phyloP scores from a whole-genome alignment of 92 coral and sea anemone species.

The Pocillopora meandrina region DNA sequence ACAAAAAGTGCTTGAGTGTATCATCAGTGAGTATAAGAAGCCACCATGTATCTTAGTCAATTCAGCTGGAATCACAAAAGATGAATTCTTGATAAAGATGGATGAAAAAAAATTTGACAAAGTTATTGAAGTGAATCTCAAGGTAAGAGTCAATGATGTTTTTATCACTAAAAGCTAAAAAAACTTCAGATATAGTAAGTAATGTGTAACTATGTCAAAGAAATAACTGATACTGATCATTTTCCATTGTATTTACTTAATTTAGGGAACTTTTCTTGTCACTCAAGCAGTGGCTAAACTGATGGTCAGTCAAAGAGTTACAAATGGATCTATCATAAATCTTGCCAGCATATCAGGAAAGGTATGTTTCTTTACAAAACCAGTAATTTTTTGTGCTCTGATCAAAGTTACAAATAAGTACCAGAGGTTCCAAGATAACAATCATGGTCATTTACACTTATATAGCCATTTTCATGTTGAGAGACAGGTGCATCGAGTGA shows the following conservation, averaged over 20 bases:
- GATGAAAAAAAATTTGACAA: slow-evolving; percentile 88
- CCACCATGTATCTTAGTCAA: slow-evolving; percentile 93
- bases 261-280: slow-evolving; percentile 92
- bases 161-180: no score
- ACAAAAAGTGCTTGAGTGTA: slow-evolving; percentile 49
- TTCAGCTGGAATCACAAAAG: slow-evolving; percentile 89
- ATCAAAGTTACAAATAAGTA: neutral
- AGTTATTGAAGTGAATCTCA: slow-evolving; percentile 87
- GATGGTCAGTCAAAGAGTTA: slow-evolving; percentile 82
- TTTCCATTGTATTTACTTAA: neutral
- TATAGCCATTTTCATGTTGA: no score
- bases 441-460: no score
- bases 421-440: neutral
- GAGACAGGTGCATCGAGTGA: no score
- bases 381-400: neutral
- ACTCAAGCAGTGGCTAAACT: slow-evolving; percentile 81
- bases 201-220: neutral
- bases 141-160: slow-evolving; percentile 48
- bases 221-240: neutral
- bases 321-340: slow-evolving; percentile 87
- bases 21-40: slow-evolving; percentile 63
- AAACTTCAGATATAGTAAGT: no score
- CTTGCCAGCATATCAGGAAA: slow-evolving; percentile 88
- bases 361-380: slow-evolving; percentile 43
- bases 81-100: slow-evolving; percentile 87